A percentile compares a stretch with the other conserved stretches of the same genome.
phyloP scores from a whole-genome alignment of 2,797 vertebrate genomes.

The Sitta carolinensis region DNA sequence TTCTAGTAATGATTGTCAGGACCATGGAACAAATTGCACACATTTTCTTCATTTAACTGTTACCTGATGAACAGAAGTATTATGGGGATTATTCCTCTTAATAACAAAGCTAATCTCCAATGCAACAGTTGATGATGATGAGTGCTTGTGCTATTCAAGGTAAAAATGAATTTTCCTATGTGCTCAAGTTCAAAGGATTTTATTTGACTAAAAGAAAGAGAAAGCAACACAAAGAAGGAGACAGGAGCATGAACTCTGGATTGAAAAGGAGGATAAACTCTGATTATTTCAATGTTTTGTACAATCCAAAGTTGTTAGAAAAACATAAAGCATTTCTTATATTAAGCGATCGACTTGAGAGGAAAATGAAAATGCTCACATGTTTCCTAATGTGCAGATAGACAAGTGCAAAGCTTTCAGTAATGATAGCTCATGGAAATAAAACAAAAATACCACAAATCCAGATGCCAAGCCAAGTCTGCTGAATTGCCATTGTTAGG shows the following conservation, averaged over 20 bases:
- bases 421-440: constrained; percentile 23
- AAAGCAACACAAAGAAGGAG: not conserved
- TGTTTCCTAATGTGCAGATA: constrained; percentile 34
- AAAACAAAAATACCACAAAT: constrained; percentile 19
- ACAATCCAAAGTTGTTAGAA: constrained; percentile 55
- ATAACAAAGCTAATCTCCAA: constrained; percentile 70
- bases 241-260: constrained; percentile 36
- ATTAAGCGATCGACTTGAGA: constrained; percentile 28
- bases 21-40: constrained; percentile 28
- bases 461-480: not conserved
- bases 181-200: constrained; percentile 42
- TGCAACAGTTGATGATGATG: constrained; percentile 58
- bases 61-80: constrained; percentile 67
- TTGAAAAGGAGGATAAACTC: constrained; percentile 61
- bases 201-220: constrained; percentile 39
- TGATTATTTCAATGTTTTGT: constrained; percentile 62
- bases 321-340: constrained; percentile 52
- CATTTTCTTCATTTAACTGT: constrained; percentile 59
- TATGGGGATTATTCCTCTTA: constrained; percentile 64
- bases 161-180: constrained; percentile 41
- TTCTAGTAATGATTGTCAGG: constrained; percentile 36
- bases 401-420: constrained; percentile 39
- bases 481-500: constrained; percentile 9
- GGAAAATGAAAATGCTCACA: constrained; percentile 13
- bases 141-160: constrained; percentile 53